Base-by-base conservation (phyloP, 1,140 invertebrate genomes). In the Venturia canescens region DNA sequence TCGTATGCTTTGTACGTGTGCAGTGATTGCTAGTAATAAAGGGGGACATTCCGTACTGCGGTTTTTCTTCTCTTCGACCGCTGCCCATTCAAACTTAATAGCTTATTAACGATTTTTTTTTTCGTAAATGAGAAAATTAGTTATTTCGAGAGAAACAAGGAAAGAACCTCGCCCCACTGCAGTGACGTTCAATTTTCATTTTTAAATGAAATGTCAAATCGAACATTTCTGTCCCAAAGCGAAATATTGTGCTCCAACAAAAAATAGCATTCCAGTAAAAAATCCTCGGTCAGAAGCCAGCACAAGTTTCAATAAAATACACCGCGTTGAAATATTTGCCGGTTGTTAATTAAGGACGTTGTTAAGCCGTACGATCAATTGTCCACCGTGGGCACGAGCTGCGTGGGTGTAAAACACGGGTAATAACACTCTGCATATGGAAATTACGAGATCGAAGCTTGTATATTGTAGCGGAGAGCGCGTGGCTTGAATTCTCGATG, bases 321-420 rank as follows among this genome's bases (percentile, higher is more conserved):
- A n/a, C n/a, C n/a, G n/a, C n/a, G 4, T 21, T 3, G 16, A 57
- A n/a, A 57, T 3, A 57, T 57, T 18, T 23, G 53, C 21, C 21
- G 6, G 18, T 57, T 23, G 53, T 57, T 57, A 57, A 57, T 57
- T 57, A 57, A n/a, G 18, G 53, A 57, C 9, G 4, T n/a, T n/a
- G 18, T 57, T 7, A 57, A 23, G 21, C n/a, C 53, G 13, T 57
- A 57, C 18, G 21, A n/a, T 18, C 53, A 23, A 57, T 57, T 23
- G 53, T 57, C 53, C 53, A 57, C 53, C 53, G n/a, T 57, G 53
- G 53, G 53, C 53, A 57, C 53, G 53, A 57, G 53, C 60, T 23
- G 84, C 79, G 83, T 86, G 81, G 84, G 78, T 82, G 83, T 80
- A 63, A 84, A 85, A 80, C 78, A 83, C 83, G 23, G 26, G 82